Evolutionary conservation across 2,797 vertebrate genomes (phyloP).

Genomic region (Pteropus rufus): DNA sequence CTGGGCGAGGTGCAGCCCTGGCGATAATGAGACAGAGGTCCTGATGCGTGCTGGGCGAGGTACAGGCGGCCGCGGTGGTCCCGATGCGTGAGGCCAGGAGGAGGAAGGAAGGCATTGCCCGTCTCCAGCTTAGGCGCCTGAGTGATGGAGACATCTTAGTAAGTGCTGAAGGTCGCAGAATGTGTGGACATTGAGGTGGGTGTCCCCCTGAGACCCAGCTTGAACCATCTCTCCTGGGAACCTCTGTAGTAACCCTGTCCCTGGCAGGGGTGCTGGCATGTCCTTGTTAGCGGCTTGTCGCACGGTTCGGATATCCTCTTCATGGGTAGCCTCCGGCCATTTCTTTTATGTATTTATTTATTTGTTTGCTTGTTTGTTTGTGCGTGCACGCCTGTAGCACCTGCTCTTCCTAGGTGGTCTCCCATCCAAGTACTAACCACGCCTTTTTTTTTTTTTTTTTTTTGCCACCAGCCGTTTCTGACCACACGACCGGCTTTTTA

Average conservation of each 20-base stretch:
- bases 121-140: fast-evolving
- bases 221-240: too few relatives aligned
- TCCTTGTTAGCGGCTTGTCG: too few relatives aligned
- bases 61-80: not conserved
- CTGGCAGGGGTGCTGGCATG: fast-evolving
- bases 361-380: too few relatives aligned
- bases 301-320: fast-evolving
- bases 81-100: not conserved
- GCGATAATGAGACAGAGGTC: too few relatives aligned
- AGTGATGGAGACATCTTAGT: fast-evolving
- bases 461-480: not conserved
- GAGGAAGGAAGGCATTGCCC: not conserved
- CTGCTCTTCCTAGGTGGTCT: too few relatives aligned
- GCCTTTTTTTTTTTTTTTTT: too few relatives aligned
- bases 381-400: too few relatives aligned
- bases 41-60: too few relatives aligned
- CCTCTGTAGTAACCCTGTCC: fast-evolving
- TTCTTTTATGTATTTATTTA: too few relatives aligned
- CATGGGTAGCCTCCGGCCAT: too few relatives aligned
- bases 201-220: not conserved
- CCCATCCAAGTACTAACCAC: too few relatives aligned
- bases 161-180: not conserved
- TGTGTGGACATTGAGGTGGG: fast-evolving
- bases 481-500: fast-evolving
- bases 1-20: too few relatives aligned